phyloP scores from a whole-genome alignment of 2,113 vertebrate species.

The Sapayoa aenigma region DNA sequence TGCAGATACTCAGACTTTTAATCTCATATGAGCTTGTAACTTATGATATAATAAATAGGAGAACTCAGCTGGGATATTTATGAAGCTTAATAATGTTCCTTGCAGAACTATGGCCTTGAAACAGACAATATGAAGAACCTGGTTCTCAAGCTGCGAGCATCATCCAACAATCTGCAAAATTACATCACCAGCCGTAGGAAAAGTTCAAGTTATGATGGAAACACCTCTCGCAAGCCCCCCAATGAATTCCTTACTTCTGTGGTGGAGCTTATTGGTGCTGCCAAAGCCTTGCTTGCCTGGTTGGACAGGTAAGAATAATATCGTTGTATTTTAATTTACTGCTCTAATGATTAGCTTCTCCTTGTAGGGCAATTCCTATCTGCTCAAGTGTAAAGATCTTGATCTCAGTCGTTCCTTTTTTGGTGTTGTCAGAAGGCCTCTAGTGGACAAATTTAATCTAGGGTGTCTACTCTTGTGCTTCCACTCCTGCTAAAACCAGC shows the following conservation, averaged over 20 bases:
- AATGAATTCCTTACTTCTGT: constrained; percentile 96
- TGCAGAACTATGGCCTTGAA: constrained; percentile 96
- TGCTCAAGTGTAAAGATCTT: background rate
- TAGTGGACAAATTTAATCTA: background rate
- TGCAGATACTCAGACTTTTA: background rate
- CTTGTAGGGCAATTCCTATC: background rate
- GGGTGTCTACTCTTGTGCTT: background rate
- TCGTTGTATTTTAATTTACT: background rate
- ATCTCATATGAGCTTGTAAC: background rate
- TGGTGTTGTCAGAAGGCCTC: background rate
- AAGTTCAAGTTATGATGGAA: constrained; percentile 82
- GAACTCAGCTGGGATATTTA: background rate
- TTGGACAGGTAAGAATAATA: constrained; percentile 84
- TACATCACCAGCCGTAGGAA: constrained; percentile 85
- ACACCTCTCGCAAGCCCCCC: constrained; percentile 84
- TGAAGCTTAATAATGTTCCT: background rate
- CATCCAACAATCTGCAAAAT: constrained; percentile 87
- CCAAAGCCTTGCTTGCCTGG: constrained; percentile 93
- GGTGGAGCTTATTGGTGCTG: constrained; percentile 93
- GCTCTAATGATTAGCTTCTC: background rate
- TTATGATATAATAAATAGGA: background rate
- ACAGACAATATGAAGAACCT: constrained; percentile 93
- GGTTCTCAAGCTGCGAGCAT: constrained; percentile 86
- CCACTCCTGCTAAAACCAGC: background rate
- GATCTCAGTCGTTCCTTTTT: background rate